phyloP scores from a whole-genome alignment of 2,888 invertebrate genomes.

The Geotrupes spiniger region DNA sequence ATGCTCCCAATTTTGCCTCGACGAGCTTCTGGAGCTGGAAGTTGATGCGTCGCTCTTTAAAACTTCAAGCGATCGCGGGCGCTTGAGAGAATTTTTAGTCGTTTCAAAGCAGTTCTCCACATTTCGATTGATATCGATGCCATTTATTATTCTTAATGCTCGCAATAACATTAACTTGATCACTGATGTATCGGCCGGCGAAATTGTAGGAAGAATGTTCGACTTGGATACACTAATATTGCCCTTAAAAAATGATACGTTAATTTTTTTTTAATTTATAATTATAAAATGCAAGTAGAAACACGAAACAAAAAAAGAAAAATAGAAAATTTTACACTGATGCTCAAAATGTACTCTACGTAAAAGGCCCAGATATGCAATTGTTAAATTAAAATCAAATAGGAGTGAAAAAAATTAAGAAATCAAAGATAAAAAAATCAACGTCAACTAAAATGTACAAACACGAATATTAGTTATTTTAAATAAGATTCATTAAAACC shows the following conservation, averaged over 20 bases:
- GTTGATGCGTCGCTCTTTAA: neutral
- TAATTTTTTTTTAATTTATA: neutral
- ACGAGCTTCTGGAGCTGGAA: too few relatives aligned
- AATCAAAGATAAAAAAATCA: neutral
- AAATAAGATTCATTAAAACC: too few relatives aligned
- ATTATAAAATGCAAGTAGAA: too few relatives aligned
- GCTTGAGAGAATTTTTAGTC: neutral
- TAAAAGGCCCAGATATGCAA: too few relatives aligned
- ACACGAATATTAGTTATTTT: too few relatives aligned
- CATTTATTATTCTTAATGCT: neutral
- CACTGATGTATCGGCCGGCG: neutral
- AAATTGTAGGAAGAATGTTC: neutral
- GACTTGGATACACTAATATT: neutral
- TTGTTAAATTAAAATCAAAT: too few relatives aligned
- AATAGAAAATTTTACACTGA: too few relatives aligned
- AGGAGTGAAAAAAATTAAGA: too few relatives aligned
- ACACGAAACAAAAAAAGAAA: too few relatives aligned
- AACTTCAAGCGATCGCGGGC: neutral
- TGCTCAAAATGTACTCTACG: too few relatives aligned
- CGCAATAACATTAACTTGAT: neutral
- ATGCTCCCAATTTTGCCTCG: neutral
- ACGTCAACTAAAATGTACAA: too few relatives aligned
- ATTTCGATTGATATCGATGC: neutral
- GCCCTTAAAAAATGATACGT: neutral
- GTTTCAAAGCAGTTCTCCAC: neutral